Base-by-base conservation (phyloP, 2,888 invertebrate genomes). In the Lasioglossum malachurum region DNA sequence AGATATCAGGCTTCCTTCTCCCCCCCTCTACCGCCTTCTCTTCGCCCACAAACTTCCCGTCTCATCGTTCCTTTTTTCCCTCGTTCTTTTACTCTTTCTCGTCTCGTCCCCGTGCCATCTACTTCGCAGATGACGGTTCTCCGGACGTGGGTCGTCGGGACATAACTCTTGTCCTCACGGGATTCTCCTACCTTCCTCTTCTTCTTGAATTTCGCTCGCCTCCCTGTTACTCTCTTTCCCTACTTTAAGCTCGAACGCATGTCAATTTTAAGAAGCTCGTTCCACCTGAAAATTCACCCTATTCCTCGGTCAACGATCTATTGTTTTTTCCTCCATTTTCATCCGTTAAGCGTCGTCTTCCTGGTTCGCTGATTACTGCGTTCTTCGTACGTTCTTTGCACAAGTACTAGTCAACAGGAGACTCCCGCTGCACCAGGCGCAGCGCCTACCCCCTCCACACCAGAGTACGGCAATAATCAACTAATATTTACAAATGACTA, bases 1-100 rank as follows among this genome's bases (percentile, higher is more conserved):
- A 89, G 89, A 90, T 91, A 88, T 88, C 90, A 79, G 81, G 76
- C 81, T 86, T 88, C 67, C 71, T 78, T 72, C 53, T 76, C 69
- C 44, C 64, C 77, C 49, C 35, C 4, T 4, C 82, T 87, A 82
- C 31, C 19, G 8, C 7, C 19, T 31, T 86, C 85, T 85, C 86
- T 82, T 80, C 69, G 71, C 72, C 82, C 74, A 64, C 73, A 64
- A 23, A 41, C 80, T 57, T n/a, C 72, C 69, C 41, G 27, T 73
- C 83, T 75, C 80, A 71, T 27, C 72, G 80, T 77, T 75, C 81
- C 27, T 35, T 35, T 88, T 64, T 76, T 71, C 71, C 82, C 35
- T 35, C 67, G 67, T 78, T 78, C 77, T 79, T 75, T 88, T 71
- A 31, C 78, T 67, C 67, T 76, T 67, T 78, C 80, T 82, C 83